These are phyloP conservation scores for Drosophila sulfurigaster DNA, from an alignment of 1,140 invertebrate genomes.

Conservation along the genomic window DNA sequence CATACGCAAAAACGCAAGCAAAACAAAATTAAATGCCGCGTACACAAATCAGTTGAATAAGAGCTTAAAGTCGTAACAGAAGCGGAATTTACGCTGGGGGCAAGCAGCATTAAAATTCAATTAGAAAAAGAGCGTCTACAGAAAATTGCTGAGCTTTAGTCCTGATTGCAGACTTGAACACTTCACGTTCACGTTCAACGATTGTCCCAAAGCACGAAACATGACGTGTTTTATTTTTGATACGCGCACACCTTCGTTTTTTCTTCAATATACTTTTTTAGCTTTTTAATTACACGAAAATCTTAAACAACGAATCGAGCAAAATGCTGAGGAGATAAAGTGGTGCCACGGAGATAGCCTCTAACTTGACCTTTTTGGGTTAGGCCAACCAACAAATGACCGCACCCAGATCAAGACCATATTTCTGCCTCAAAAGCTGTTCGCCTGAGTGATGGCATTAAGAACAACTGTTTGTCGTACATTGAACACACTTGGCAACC, in stretches of 20 bases:
- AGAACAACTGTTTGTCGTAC: conserved; percentile 6
- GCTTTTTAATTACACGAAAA: conserved; percentile 76
- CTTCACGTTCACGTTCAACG: conserved; percentile 18
- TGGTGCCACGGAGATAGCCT: conserved; percentile 27
- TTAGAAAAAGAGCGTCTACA: conserved; percentile 57
- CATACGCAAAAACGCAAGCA: conserved; percentile 39
- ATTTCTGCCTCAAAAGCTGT: conserved; percentile 43
- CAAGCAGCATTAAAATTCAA: conserved; percentile 73
- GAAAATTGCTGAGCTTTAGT: conserved; percentile 30
- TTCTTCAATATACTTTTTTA: conserved; percentile 10
- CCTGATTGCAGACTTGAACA: conserved; percentile 20
- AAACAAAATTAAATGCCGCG: conserved; percentile 26
- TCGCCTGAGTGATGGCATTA: conserved; percentile 31
- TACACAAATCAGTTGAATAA: conserved; percentile 43
- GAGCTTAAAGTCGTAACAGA: conserved; percentile 33
- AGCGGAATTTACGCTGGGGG: not conserved
- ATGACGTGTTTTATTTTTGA: conserved; percentile 52
- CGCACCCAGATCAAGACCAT: conserved; percentile 61
- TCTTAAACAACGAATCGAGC: conserved; percentile 40
- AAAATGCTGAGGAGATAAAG: conserved; percentile 48
- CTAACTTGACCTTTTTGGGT: conserved; percentile 32
- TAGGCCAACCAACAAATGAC: conserved; percentile 17
- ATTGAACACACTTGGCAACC: not conserved
- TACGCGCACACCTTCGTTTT: conserved; percentile 5
- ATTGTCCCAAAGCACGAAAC: conserved; percentile 65